phyloP scores from a whole-genome alignment of 2,888 invertebrate species.

The Plagodis pulveraria region DNA sequence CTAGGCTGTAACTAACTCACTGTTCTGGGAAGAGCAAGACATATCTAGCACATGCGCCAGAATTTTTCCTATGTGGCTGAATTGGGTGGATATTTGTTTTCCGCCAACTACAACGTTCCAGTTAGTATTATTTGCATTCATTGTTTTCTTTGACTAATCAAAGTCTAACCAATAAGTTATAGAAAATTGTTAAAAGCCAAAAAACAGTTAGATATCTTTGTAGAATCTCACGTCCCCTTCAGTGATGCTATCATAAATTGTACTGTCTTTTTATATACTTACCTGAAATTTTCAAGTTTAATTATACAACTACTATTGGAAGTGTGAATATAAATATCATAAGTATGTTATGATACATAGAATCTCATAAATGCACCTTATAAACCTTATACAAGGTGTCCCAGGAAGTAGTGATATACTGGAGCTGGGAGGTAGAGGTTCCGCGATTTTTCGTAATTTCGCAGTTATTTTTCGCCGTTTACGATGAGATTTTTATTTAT shows the following conservation, averaged over 20 bases:
- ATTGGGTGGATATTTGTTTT: conserved; percentile 72
- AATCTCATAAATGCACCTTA: not conserved
- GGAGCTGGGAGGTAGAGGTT: no score
- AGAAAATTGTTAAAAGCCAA: no score
- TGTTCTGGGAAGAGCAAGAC: conserved; percentile 73
- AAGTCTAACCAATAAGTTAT: not conserved
- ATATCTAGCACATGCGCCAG: conserved; percentile 68
- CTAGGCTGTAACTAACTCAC: conserved; percentile 70
- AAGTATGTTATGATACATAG: not conserved
- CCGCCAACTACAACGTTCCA: conserved; percentile 65
- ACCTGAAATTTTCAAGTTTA: no score
- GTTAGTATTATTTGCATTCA: conserved; percentile 44
- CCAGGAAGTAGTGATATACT: no score
- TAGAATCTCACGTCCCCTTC: no score
- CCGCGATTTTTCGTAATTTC: no score
- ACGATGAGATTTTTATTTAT: no score
- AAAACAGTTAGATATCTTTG: no score
- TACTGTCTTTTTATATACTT: no score
- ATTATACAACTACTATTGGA: not conserved
- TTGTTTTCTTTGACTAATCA: not conserved
- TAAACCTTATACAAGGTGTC: no score
- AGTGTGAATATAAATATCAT: not conserved
- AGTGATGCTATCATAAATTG: no score
- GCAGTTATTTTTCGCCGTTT: no score
- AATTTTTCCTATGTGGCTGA: conserved; percentile 67